Evolutionary conservation across 2,888 invertebrate genomes (phyloP).

Genomic region (Andrena haemorrhoa): DNA sequence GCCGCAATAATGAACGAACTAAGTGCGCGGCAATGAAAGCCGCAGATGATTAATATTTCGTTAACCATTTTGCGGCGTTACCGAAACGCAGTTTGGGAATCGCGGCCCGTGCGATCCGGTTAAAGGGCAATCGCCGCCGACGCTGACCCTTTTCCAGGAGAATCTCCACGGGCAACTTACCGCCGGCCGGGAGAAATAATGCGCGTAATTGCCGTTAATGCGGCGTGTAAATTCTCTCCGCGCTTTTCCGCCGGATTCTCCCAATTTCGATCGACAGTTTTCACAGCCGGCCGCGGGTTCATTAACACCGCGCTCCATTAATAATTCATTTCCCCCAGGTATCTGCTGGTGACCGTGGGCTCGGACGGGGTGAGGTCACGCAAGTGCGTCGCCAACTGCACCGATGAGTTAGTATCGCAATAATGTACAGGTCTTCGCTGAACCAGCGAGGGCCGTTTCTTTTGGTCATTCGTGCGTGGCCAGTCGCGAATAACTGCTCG

Average conservation of each 20-base stretch:
- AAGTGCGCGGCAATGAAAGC: conserved; percentile 31
- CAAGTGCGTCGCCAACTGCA: conserved; percentile 82
- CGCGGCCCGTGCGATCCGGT: neutral
- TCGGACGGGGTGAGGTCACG: conserved; percentile 74
- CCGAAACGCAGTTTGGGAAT: conserved; percentile 12
- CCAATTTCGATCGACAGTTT: conserved; percentile 43
- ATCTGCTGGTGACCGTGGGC: conserved; percentile 68
- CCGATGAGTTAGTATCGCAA: conserved; percentile 74
- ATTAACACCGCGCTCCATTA: conserved; percentile 45
- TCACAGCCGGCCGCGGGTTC: conserved; percentile 22
- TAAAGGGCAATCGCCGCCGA: neutral
- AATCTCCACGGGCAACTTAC: conserved; percentile 36
- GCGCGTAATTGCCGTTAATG: conserved; percentile 45
- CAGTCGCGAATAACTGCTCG: neutral
- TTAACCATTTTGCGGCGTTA: neutral
- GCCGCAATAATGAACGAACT: conserved; percentile 30
- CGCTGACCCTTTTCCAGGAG: neutral
- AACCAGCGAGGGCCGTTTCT: conserved; percentile 2
- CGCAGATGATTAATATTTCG: conserved; percentile 47
- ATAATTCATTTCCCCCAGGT: conserved; percentile 69
- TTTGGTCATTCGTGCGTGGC: neutral
- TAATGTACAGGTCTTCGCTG: conserved; percentile 23
- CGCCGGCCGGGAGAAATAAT: conserved; percentile 27
- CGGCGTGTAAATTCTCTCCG: conserved; percentile 38
- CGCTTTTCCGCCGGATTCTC: conserved; percentile 27